These are phyloP conservation scores for Oophaga pumilio DNA, from an alignment of 2,113 vertebrate species.

Conservation along the genomic window DNA sequence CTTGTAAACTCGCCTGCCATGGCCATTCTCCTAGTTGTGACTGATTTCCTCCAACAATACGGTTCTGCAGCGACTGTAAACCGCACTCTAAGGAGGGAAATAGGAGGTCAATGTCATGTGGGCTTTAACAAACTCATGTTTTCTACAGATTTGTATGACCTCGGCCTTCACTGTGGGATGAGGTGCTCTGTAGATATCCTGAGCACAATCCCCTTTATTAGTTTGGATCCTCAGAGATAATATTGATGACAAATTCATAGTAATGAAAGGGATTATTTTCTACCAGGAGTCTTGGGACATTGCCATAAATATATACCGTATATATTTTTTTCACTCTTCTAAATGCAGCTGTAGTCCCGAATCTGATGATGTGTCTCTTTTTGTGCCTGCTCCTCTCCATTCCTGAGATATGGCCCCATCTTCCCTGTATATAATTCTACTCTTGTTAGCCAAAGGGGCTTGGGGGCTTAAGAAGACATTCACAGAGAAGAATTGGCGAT, in stretches of 20 bases:
- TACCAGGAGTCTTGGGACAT: too few species aligned
- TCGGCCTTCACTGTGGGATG: background rate
- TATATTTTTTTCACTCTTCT: too few species aligned
- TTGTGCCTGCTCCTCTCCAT: too few species aligned
- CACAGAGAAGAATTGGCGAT: too few species aligned
- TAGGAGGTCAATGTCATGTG: background rate
- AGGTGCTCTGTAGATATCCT: background rate
- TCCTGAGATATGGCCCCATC: too few species aligned
- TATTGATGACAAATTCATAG: background rate
- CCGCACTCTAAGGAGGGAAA: conserved; percentile 30
- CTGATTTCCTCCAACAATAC: conserved; percentile 33
- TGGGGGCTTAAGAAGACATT: too few species aligned
- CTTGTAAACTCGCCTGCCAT: conserved; percentile 77
- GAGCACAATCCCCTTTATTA: background rate
- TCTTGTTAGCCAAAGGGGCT: too few species aligned
- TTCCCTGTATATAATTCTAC: too few species aligned
- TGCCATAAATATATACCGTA: too few species aligned
- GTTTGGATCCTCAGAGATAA: background rate
- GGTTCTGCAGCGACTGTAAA: conserved; percentile 1
- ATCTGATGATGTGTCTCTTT: too few species aligned
- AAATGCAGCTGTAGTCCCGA: too few species aligned
- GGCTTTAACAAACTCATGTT: background rate
- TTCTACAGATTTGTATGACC: too few species aligned
- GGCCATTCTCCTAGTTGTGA: conserved; percentile 65
- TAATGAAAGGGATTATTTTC: background rate